Evolutionary conservation across 2,888 invertebrate genomes (phyloP), one percentile per base, ranked within the genome.

Genomic region (Acronicta alni): DNA sequence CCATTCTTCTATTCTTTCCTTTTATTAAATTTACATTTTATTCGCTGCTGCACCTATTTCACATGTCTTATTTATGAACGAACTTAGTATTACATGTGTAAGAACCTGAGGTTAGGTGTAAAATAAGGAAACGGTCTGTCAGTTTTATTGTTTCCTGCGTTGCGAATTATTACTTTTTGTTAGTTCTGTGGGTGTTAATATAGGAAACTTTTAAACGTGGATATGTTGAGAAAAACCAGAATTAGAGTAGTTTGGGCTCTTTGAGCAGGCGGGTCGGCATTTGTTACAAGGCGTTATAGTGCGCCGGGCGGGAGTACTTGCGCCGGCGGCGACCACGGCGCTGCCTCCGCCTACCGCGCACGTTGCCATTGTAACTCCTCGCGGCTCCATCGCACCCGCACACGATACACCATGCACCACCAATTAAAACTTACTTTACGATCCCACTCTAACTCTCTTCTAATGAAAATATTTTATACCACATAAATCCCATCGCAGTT

Each of bases 381-480:
- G 69, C 67, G 72, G 72, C 72, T 64, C 64, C 80, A 78, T 82
- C 82, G 83, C 79, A 67, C 72, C 67, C 67, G 64, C 58, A 67
- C 58, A 73, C 64, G 64, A 73, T 74, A 82, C 81, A 81, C 81
- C 81, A 82, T 81, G 77, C 81, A 85, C 85, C 84, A 82, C 84
- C 89, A 91, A 91, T 91, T 89, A 90, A 89, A 89, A 85, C 81
- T 75, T 82, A 83, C 83, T 88, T 89, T 90, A 88, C 81, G 85
- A 86, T 83, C 67, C 68, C 65, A 77, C 81, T 81, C 81, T 83
- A 75, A 67, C 67, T 82, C 82, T 79, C 77, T 81, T 84, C 87
- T 84, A 87, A 87, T 85, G 80, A 84, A 86, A 86, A 75, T 82
- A 83, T 80, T 85, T 82, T 81, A 82, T 82, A 82, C 74, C 57